Percentiles rank a stretch among this genome's conserved stretches.
Conservation (phyloP, 2,113 vertebrate genomes). For the Gymnocephalus cernua region DNA sequence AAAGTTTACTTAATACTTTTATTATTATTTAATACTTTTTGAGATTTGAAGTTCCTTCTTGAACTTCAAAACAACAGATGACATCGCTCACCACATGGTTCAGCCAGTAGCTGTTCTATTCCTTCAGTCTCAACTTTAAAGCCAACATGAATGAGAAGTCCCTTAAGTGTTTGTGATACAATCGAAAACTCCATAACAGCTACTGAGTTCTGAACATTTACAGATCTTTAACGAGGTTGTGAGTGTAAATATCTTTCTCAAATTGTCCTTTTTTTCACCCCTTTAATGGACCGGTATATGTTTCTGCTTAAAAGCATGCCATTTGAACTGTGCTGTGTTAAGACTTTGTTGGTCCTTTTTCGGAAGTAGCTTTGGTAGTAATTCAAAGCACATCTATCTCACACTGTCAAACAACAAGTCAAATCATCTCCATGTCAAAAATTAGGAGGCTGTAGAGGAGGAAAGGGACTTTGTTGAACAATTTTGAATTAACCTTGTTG, state of each 20-base stretch:
- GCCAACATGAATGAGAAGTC: not conserved
- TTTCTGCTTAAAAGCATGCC: not conserved
- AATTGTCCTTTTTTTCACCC: not conserved
- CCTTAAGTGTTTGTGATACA: not conserved
- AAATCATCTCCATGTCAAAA: not conserved
- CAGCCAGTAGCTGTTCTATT: not conserved
- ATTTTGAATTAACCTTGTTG: not conserved
- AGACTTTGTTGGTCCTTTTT: not conserved
- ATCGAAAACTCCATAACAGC: not conserved
- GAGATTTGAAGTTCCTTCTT: not conserved
- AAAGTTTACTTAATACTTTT: not conserved
- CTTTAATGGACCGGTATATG: not conserved
- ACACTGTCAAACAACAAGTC: not conserved
- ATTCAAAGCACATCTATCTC: not conserved
- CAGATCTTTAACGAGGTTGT: not conserved
- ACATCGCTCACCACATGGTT: not conserved
- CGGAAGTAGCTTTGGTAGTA: not conserved
- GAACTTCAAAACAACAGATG: not conserved
- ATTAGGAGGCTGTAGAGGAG: not conserved
- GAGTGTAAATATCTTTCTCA: not conserved
- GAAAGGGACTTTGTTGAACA: not conserved
- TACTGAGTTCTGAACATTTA: not conserved
- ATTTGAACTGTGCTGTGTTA: slow-evolving; percentile 5
- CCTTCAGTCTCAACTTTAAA: slow-evolving; percentile 1
- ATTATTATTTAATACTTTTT: not conserved